These are phyloP conservation scores for Dryoscopus gambensis DNA, from an alignment of 2,113 vertebrate genomes.

Conservation along the genomic window DNA sequence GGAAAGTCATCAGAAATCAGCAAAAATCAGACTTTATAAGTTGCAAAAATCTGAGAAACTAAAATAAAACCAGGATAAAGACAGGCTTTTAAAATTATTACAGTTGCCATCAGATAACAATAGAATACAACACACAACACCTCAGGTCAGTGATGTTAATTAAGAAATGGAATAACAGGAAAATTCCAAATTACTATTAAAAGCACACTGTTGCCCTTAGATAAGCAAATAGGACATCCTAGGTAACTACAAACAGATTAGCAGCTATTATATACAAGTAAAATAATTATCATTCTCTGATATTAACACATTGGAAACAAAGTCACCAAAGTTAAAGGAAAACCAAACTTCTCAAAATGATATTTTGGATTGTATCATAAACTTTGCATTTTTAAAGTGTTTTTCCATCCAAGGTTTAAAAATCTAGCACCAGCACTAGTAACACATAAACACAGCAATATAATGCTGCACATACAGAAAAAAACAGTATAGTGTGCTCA, in stretches of 20 bases:
- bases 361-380: background rate
- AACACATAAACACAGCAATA: background rate
- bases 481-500: background rate
- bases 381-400: background rate
- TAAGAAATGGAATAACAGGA: background rate
- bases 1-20: background rate
- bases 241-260: background rate
- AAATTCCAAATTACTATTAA: background rate
- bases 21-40: background rate
- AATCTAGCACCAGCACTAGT: background rate
- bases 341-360: background rate
- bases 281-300: background rate
- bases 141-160: background rate
- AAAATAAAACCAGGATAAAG: background rate
- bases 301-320: background rate
- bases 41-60: background rate
- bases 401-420: background rate
- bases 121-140: rapidly evolving
- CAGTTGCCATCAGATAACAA: background rate
- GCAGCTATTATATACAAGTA: background rate
- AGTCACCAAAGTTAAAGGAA: background rate
- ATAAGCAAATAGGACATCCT: background rate
- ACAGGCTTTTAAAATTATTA: background rate
- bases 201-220: background rate
- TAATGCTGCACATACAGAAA: background rate